Evolutionary conservation across 1,140 invertebrate genomes (phyloP).

Genomic region (Panagrolaimus sp.): DNA sequence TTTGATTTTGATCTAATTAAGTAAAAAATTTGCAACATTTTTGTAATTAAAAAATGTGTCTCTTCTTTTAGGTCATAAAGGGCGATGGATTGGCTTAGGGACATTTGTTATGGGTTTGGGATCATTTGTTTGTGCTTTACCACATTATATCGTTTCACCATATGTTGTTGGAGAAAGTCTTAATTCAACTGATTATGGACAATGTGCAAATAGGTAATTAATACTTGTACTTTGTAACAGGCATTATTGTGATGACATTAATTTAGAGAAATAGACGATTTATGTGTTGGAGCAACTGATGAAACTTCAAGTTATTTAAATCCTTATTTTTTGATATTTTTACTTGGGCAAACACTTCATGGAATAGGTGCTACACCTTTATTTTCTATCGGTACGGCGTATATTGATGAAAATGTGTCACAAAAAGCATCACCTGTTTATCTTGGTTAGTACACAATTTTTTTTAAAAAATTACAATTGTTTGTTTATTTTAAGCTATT

Average conservation of each 20-base stretch:
- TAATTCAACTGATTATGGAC: conserved; percentile 48
- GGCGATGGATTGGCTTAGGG: conserved; percentile 54
- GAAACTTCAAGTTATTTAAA: conserved; percentile 44
- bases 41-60: not conserved
- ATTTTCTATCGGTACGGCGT: conserved; percentile 57
- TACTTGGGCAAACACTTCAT: conserved; percentile 52
- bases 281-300: conserved; percentile 26
- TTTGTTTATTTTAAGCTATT: conserved; percentile 43
- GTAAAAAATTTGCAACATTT: not conserved
- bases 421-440: conserved; percentile 59
- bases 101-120: conserved; percentile 54
- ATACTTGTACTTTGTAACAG: too few species aligned
- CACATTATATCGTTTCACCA: conserved; percentile 49
- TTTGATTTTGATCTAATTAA: not conserved
- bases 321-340: conserved; percentile 53
- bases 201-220: conserved; percentile 40
- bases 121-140: conserved; percentile 53
- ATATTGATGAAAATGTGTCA: conserved; percentile 57
- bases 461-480: not conserved
- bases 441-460: conserved; percentile 35
- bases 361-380: conserved; percentile 55
- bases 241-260: too few species aligned
- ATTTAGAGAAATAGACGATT: conserved; percentile 41
- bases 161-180: conserved; percentile 25
- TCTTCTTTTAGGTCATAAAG: conserved; percentile 49